Evolutionary conservation across 35 echinoderm and acorn worm genomes (phyloP), one percentile per base, ranked within the genome.

Genomic region (Heliocidaris tuberculata): DNA sequence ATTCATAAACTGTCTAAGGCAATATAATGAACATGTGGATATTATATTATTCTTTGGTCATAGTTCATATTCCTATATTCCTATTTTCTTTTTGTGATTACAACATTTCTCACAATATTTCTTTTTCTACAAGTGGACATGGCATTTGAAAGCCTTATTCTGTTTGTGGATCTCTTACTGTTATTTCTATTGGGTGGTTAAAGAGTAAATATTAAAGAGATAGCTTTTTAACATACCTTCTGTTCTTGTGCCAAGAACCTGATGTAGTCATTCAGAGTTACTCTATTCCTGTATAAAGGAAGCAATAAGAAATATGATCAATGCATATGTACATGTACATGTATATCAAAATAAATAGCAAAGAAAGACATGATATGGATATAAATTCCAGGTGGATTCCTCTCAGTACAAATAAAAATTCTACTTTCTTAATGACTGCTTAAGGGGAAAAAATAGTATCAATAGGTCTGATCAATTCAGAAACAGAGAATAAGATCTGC

Each of bases 161-260:
- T 52, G 52, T 56, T 13, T 9, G 11, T 13, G 52, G 8, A 13
- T 12, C 52, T 13, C 52, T 56, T 56, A 56, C 35, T 42, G 35
- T 42, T 42, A 42, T 42, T 42, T 42, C 35, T 42, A 42, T 1
- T 1, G 35, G 35, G 35, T 0, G 35, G 35, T 42, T 42, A 42
- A 42, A 42, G 35, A 42, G 35, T 42, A 42, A 42, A 42, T 42
- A 42, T 0, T 42, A 42, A 42, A 42, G 0, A 42, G 35, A 42
- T 42, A 42, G 0, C 35, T 3, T 42, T 42, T n/a, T n/a, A n/a
- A 70, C 60, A 7, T 95, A 98, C 97, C 95, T 96, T 98, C 86
- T 98, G 97, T 85, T 98, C 97, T 52, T 96, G 60, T 10, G 95
- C 94, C 13, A 98, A 96, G 85, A 98, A 98, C 48, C 94, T 96